Conservation (phyloP, 2,888 invertebrate species). For the Stratiomys singularior region DNA sequence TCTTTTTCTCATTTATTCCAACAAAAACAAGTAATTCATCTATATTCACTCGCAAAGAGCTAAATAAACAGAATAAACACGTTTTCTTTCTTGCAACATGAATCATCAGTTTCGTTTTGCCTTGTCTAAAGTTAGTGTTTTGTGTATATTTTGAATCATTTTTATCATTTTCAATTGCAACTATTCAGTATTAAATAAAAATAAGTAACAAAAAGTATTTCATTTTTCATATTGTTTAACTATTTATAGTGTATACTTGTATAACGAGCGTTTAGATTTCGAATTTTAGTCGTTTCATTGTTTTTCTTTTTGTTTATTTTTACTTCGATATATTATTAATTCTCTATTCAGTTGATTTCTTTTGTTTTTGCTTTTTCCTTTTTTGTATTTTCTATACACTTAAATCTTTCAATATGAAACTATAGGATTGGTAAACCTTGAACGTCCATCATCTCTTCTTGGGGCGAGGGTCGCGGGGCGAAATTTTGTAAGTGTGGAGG, state of each 20-base stretch:
- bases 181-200: constrained; percentile 36
- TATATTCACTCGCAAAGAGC: constrained; percentile 16
- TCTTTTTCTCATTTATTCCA: background rate
- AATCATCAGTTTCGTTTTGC: constrained; percentile 10
- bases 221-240: constrained; percentile 10
- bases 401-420: constrained; percentile 36
- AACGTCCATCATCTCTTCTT: constrained; percentile 75
- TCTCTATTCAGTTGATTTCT: constrained; percentile 10
- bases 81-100: background rate
- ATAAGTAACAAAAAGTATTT: constrained; percentile 34
- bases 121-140: constrained; percentile 14
- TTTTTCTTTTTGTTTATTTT: constrained; percentile 9
- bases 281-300: constrained; percentile 16
- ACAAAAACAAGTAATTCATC: constrained; percentile 20
- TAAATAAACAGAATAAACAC: constrained; percentile 7
- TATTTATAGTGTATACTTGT: constrained; percentile 28
- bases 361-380: constrained; percentile 18
- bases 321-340: constrained; percentile 22
- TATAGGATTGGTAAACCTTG: constrained; percentile 72
- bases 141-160: constrained; percentile 19
- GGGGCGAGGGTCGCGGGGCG: constrained; percentile 64
- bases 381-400: constrained; percentile 1
- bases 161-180: constrained; percentile 9
- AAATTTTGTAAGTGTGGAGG: constrained; percentile 64
- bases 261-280: constrained; percentile 19